Conservation (phyloP, 37 sponge, comb jelly and placozoan genomes). For the Haliclona indistincta region DNA sequence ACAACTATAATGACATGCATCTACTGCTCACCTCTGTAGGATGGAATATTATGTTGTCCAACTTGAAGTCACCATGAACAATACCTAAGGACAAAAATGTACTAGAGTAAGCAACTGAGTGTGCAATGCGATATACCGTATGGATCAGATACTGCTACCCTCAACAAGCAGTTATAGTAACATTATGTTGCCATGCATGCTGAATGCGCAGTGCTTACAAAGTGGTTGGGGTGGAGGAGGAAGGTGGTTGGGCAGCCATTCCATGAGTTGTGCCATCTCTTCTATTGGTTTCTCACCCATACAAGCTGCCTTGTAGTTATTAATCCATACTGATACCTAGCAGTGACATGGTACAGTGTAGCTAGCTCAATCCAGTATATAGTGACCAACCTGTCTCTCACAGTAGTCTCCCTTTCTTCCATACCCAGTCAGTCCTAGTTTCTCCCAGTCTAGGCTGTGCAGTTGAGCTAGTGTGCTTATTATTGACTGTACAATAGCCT, state of each 20-base stretch:
- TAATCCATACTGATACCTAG: slow-evolving; percentile 59
- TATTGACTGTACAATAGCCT: slow-evolving; percentile 50
- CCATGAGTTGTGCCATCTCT: slow-evolving; percentile 56
- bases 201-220: slow-evolving; percentile 15
- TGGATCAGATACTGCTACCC: too few species aligned
- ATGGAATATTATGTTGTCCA: slow-evolving; percentile 82
- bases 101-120: not conserved
- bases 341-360: not conserved
- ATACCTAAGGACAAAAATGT: slow-evolving; percentile 35
- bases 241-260: slow-evolving; percentile 58
- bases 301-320: slow-evolving; percentile 46
- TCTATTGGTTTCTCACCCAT: not conserved
- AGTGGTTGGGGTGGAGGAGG: slow-evolving; percentile 40
- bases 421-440: slow-evolving; percentile 59
- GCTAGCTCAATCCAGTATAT: too few species aligned
- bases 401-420: slow-evolving; percentile 54
- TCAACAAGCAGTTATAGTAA: too few species aligned
- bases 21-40: slow-evolving; percentile 61
- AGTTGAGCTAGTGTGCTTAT: slow-evolving; percentile 59
- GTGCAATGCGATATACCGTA: too few species aligned
- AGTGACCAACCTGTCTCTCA: slow-evolving; percentile 56
- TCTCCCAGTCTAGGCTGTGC: slow-evolving; percentile 61
- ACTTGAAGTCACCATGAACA: slow-evolving; percentile 84
- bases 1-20: not conserved
- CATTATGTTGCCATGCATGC: too few species aligned